Conservation (phyloP, 2,797 vertebrate species). For the Rallus crepitans region DNA sequence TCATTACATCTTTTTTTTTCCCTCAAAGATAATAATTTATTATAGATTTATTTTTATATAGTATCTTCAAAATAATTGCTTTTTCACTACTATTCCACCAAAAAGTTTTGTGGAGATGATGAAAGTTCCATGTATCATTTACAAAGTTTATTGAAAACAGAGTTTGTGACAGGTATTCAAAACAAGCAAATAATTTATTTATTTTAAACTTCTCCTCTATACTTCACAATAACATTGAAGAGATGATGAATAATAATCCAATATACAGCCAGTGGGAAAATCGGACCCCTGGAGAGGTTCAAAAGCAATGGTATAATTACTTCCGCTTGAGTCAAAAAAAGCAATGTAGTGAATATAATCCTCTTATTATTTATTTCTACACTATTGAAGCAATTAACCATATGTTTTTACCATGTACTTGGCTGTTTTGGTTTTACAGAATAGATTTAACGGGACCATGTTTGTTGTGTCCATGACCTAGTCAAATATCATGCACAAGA, state of each 20-base stretch:
- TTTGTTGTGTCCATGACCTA: not conserved
- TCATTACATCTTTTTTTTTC: slow-evolving; percentile 40
- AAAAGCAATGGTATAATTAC: slow-evolving; percentile 29
- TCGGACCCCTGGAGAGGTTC: not conserved
- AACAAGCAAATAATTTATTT: slow-evolving; percentile 17
- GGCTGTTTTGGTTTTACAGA: not conserved
- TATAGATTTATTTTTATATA: slow-evolving; percentile 27
- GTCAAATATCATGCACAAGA: not conserved
- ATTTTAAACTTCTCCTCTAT: slow-evolving; percentile 20
- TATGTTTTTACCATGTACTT: not conserved
- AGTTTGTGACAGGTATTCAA: not conserved
- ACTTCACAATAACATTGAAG: not conserved
- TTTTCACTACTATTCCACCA: not conserved
- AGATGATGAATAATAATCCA: slow-evolving; percentile 18
- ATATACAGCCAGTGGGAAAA: slow-evolving; percentile 28
- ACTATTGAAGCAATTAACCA: not conserved
- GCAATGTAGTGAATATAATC: not conserved
- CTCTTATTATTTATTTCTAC: not conserved
- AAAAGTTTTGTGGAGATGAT: not conserved
- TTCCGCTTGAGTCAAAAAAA: slow-evolving; percentile 17
- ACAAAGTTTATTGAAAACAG: not conserved
- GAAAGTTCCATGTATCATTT: slow-evolving; percentile 1
- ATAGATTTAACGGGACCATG: not conserved
- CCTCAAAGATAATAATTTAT: slow-evolving; percentile 23
- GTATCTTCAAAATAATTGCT: not conserved